Percentiles rank a stretch among this genome's conserved stretches.
Evolutionary conservation across 2,113 vertebrate species (phyloP).

Genomic region (Cryptomyrus ogoouensis): DNA sequence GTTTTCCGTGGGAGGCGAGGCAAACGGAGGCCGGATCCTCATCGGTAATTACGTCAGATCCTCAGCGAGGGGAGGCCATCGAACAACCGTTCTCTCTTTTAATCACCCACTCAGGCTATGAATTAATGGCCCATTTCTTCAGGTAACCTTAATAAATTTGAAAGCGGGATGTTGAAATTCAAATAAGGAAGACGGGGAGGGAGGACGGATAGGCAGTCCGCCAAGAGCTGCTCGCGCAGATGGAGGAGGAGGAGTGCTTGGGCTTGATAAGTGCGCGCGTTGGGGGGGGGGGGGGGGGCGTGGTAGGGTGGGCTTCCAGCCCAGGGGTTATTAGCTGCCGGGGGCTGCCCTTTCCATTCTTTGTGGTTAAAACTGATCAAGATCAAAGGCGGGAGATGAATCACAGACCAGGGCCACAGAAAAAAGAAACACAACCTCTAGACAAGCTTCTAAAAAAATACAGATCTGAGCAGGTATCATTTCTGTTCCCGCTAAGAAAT

Average conservation of each 20-base stretch:
- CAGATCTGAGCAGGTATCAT: not conserved
- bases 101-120: slow-evolving; percentile 35
- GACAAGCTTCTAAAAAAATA: slow-evolving; percentile 2
- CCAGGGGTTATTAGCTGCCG: slow-evolving; percentile 31
- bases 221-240: slow-evolving; percentile 23
- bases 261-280: slow-evolving; percentile 26
- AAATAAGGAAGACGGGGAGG: slow-evolving; percentile 27
- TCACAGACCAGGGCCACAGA: slow-evolving; percentile 6
- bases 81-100: slow-evolving; percentile 31
- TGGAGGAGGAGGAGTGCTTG: slow-evolving; percentile 20
- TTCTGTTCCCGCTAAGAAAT: not conserved
- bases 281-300: not conserved
- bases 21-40: slow-evolving; percentile 25
- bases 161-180: slow-evolving; percentile 32
- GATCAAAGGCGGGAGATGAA: slow-evolving; percentile 37
- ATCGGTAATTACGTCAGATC: slow-evolving; percentile 38
- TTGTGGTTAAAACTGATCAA: slow-evolving; percentile 32
- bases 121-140: slow-evolving; percentile 38
- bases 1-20: not conserved
- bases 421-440: slow-evolving; percentile 14
- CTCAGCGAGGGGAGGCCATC: slow-evolving; percentile 28
- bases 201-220: slow-evolving; percentile 26
- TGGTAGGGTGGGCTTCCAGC: slow-evolving; percentile 27
- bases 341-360: slow-evolving; percentile 25
- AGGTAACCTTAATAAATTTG: slow-evolving; percentile 36